Evolutionary conservation across 2,888 invertebrate species (phyloP).

Genomic region (Myopa tessellatipennis): DNA sequence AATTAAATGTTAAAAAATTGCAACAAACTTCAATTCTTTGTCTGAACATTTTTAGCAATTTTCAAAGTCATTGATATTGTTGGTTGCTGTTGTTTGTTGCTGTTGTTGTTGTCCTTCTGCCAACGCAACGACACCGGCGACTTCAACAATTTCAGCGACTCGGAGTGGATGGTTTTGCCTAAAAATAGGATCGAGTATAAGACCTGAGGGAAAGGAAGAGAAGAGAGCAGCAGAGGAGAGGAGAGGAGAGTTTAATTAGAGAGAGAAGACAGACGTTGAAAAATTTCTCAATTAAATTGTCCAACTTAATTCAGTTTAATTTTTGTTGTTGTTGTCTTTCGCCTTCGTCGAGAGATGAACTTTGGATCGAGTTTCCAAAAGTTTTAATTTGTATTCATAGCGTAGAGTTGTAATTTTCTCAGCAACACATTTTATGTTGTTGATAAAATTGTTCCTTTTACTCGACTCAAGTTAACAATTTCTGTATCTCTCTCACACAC

Average conservation of each 20-base stretch:
- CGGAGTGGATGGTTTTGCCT: background rate
- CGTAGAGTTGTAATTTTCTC: slow-evolving; percentile 4
- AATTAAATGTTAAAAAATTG: slow-evolving; percentile 1
- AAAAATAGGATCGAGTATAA: background rate
- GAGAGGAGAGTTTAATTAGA: background rate
- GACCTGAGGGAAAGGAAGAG: background rate
- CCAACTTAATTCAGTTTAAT: slow-evolving; percentile 13
- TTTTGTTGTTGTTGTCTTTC: background rate
- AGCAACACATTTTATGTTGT: slow-evolving; percentile 6
- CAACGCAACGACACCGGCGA: background rate
- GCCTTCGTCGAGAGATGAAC: background rate
- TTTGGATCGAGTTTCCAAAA: slow-evolving; percentile 12
- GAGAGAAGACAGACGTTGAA: slow-evolving; percentile 17
- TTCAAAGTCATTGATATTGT: slow-evolving; percentile 38
- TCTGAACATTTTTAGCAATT: slow-evolving; percentile 32
- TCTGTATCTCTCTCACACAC: background rate
- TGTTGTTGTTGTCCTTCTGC: slow-evolving; percentile 35
- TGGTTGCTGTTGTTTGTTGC: slow-evolving; percentile 4
- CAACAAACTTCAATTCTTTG: background rate
- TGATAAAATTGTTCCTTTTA: background rate
- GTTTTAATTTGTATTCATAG: slow-evolving; percentile 35
- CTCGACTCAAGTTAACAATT: background rate
- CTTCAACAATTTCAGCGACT: background rate
- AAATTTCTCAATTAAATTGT: slow-evolving; percentile 40
- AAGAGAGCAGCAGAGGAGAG: background rate